phyloP scores from a whole-genome alignment of 2,888 invertebrate genomes.

The Nowickia ferox region DNA sequence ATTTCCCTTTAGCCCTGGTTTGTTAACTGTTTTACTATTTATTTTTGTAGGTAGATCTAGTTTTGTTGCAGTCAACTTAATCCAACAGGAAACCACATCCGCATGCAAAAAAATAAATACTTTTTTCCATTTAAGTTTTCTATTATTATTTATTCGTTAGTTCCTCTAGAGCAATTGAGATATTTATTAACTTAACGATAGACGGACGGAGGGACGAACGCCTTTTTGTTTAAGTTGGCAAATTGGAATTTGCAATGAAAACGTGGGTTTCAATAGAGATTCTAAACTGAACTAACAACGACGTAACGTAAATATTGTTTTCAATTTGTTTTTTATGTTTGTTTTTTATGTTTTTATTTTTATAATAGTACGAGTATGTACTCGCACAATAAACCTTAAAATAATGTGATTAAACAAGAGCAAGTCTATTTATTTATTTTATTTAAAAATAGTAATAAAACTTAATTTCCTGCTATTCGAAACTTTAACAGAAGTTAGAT shows the following conservation, averaged over 20 bases:
- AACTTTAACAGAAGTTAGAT: too few species aligned
- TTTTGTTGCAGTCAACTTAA: slow-evolving; percentile 33
- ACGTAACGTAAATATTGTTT: slow-evolving; percentile 20
- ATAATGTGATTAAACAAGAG: slow-evolving; percentile 12
- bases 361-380: background rate
- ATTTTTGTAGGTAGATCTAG: slow-evolving; percentile 49
- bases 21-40: slow-evolving; percentile 1
- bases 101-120: slow-evolving; percentile 66
- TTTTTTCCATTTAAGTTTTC: slow-evolving; percentile 30
- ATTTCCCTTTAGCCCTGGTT: background rate
- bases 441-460: too few species aligned
- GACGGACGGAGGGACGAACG: slow-evolving; percentile 47
- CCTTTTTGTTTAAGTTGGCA: slow-evolving; percentile 55
- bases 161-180: slow-evolving; percentile 56
- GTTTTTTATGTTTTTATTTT: background rate
- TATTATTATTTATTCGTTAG: slow-evolving; percentile 27
- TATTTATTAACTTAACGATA: slow-evolving; percentile 57
- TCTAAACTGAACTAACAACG: slow-evolving; percentile 3
- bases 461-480: too few species aligned
- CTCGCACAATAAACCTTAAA: slow-evolving; percentile 11
- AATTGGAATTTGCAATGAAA: slow-evolving; percentile 39
- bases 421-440: background rate
- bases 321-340: background rate
- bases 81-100: slow-evolving; percentile 72
- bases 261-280: slow-evolving; percentile 48